Evolutionary conservation across 2,888 invertebrate genomes (phyloP), one percentile per base, ranked within the genome.

Genomic region (Callinectes sapidus): DNA sequence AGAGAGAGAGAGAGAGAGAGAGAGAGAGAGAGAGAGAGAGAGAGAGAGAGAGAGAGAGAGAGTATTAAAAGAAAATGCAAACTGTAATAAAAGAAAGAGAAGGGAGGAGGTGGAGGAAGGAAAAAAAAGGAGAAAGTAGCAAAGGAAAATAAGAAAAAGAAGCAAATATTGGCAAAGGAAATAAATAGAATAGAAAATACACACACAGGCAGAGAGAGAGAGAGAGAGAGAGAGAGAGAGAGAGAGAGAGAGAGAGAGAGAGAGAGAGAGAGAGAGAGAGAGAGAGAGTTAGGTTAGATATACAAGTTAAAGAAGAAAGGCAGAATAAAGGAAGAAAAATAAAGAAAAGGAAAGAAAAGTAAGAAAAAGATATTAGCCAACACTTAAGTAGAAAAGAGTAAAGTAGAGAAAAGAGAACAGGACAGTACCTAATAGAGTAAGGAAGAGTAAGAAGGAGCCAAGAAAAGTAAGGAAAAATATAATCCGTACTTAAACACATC

Each of bases 221-320:
- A 87, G 87, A 39, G 39, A 35, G 87, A 87, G 87, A 39, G 39
- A 39, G 87, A 87, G 87, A 39, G 39, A 39, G 87, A 87, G 87
- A 87, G 39, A 39, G 87, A 87, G 87, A 39, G 39, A 35, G 87
- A 87, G 87, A 39, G 39, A 39, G 89, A 89, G 89, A 55, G 55
- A 55, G 89, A 89, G 55, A 55, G 55, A 55, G 89, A 89, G 89
- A 55, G 55, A 55, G 89, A 89, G 39, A 39, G 39, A 35, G 35
- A 48, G 48, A 48, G 48, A 48, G 48, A 48, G 48, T 55, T 55
- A 55, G 55, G 55, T 16, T n/a, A n/a, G n/a, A n/a, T n/a, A n/a
- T n/a, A n/a, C n/a, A n/a, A n/a, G n/a, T n/a, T n/a, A n/a, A n/a
- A n/a, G n/a, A n/a, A n/a, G n/a, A n/a, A n/a, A n/a, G n/a, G n/a